Base-by-base conservation (phyloP, 2,797 vertebrate species). In the Lagodon rhomboides region DNA sequence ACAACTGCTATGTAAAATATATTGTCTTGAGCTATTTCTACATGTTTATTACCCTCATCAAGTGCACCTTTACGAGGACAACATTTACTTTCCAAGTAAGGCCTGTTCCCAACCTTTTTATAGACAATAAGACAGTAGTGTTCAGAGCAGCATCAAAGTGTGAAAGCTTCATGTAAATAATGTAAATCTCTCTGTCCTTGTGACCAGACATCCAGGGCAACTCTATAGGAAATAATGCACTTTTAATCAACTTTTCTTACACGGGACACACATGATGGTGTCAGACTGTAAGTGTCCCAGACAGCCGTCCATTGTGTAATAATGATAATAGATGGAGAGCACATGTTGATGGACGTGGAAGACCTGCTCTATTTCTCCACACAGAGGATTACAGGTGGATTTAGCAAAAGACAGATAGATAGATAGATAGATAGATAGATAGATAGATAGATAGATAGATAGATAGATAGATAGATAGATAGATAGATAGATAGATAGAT, bases 321-420 rank as follows among this genome's bases (percentile, higher is more conserved):
- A 81, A 79, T 20, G 54, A 83, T 83, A 80, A 80, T 87, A 80
- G 79, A 89, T 60, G 38, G 38, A 55, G 60, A 84, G 80, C 71
- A 81, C 85, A 77, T 75, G 73, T 55, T 78, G 82, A 80, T 72
- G 68, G 60, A 68, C 1, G 16, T 41, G 25, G 44, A 77, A 55
- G 54, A 78, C 82, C 77, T 88, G 81, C 77, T 92, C 85, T 73
- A 61, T 68, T 89, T 89, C 76, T 82, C 84, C 34, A 82, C 15
- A 44, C 65, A 83, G 80, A 54, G 70, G 88, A 91, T 94, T 92
- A 68, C 75, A 82, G 77, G 83, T 87, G 69, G 81, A 80, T 83
- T 86, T 83, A 63, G n/a, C 27, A 41, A 58, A 66, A 70, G 66
- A 79, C 58, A n/a, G 55, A 68, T 55, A 47, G 69, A 43, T 34